Conservation (phyloP, 2,888 invertebrate species). For the Opisthograptis luteolata region DNA sequence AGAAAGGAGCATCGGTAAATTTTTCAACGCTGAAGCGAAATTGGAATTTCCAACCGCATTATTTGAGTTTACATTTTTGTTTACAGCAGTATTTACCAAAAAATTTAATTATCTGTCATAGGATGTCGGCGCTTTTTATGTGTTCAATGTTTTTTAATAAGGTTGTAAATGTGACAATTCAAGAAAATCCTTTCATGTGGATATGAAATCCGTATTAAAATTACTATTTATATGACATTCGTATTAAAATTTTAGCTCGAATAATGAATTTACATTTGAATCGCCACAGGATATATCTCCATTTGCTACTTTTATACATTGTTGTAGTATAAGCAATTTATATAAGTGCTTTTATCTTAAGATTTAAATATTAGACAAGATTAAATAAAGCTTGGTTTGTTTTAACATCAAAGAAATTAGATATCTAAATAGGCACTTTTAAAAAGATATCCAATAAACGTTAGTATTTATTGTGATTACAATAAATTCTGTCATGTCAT, state of each 20-base stretch:
- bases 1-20: slow-evolving; percentile 31
- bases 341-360: too few species aligned
- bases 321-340: too few species aligned
- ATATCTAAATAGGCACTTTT: too few species aligned
- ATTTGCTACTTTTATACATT: too few species aligned
- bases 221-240: slow-evolving; percentile 4
- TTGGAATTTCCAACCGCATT: slow-evolving; percentile 29
- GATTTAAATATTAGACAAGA: too few species aligned
- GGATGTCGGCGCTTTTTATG: slow-evolving; percentile 22
- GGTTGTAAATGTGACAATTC: slow-evolving; percentile 12
- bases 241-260: neutral
- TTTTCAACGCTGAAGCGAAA: slow-evolving; percentile 33
- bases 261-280: too few species aligned
- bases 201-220: slow-evolving; percentile 1
- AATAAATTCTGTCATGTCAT: too few species aligned
- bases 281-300: too few species aligned
- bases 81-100: slow-evolving; percentile 10
- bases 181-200: slow-evolving; percentile 1
- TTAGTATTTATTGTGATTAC: too few species aligned
- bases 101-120: slow-evolving; percentile 19
- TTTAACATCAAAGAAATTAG: too few species aligned
- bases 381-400: too few species aligned
- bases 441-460: too few species aligned
- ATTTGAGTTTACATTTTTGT: slow-evolving; percentile 26
- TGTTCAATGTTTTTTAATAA: slow-evolving; percentile 7